Evolutionary conservation across 2,888 invertebrate genomes (phyloP), one percentile per base, ranked within the genome.

Genomic region (Fabriciana adippe): DNA sequence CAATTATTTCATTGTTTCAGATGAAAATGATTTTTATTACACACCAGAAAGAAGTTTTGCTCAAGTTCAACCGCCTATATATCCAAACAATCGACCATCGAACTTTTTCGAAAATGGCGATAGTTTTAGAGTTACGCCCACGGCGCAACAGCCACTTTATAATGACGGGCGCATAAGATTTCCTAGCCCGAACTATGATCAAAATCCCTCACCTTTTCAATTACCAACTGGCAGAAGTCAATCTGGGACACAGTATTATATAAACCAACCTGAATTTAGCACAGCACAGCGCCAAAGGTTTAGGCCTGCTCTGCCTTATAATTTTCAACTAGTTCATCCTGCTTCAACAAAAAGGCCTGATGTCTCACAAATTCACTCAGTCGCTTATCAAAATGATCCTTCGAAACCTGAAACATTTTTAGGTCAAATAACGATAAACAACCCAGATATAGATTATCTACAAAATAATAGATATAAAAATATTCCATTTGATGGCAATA

Each of bases 371-470:
- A 93, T 94, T 74, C 94, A 93, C 78, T 91, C 92, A n/a, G 87
- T 90, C 61, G 93, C 92, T 5, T 94, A 94, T 77, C 93, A 93
- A 78, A 93, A 93, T 78, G 92, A 94, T 76, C 94, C 94, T 15
- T 93, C 94, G 3, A 93, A 94, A 79, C 93, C 93, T 31, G 94
- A 94, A 88, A 94, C 94, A 53, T 94, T 94, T 81, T 83, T 94
- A 68, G 94, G 94, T 11, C 94, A 94, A 87, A 94, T 94, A 56
- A 94, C 94, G 18, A 86, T 94, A 68, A 94, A 94, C 76, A 94
- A 94, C 81, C 94, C 94, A 16, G 94, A 93, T 77, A 90, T 93
- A 68, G 90, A 92, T 72, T 90, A 89, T 73, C 81, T 90, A 71
- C 88, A 91, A 80, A 89, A 90, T 68, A 90, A 76, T 72, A 84